phyloP scores from a whole-genome alignment of 2,888 invertebrate genomes.

The Tetrapedia diversipes region DNA sequence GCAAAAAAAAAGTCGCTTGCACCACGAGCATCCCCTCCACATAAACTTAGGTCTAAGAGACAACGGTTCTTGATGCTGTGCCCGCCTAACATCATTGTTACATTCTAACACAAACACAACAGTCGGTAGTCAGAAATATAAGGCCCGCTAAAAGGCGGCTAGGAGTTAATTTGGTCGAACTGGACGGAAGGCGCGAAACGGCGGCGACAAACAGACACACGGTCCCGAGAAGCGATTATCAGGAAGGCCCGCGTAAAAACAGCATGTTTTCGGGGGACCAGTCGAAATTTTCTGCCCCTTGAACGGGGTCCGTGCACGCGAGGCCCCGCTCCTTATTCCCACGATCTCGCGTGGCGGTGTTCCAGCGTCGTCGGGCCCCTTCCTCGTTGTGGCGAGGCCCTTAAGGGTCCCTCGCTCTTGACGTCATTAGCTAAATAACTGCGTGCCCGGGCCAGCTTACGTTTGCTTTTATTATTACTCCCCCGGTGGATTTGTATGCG shows the following conservation, averaged over 20 bases:
- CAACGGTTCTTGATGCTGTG: too few relatives aligned
- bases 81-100: too few relatives aligned
- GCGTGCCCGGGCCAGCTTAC: constrained; percentile 41
- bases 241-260: not conserved
- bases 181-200: not conserved
- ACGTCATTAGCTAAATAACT: constrained; percentile 67
- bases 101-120: not conserved
- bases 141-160: not conserved
- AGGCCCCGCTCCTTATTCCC: constrained; percentile 10
- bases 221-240: constrained; percentile 9
- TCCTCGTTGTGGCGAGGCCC: constrained; percentile 42
- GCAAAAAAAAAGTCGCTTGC: too few relatives aligned
- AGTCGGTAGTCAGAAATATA: not conserved
- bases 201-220: constrained; percentile 1
- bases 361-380: too few relatives aligned
- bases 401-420: constrained; percentile 34
- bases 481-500: constrained; percentile 41
- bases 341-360: constrained; percentile 4
- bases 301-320: not conserved
- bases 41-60: too few relatives aligned
- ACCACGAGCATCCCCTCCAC: too few relatives aligned
- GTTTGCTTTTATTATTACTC: constrained; percentile 59
- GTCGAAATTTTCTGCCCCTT: not conserved
- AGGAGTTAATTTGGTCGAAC: not conserved
- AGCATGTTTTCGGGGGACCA: not conserved